Evolutionary conservation across 2,113 vertebrate genomes (phyloP).

Genomic region (Rhineura floridana): DNA sequence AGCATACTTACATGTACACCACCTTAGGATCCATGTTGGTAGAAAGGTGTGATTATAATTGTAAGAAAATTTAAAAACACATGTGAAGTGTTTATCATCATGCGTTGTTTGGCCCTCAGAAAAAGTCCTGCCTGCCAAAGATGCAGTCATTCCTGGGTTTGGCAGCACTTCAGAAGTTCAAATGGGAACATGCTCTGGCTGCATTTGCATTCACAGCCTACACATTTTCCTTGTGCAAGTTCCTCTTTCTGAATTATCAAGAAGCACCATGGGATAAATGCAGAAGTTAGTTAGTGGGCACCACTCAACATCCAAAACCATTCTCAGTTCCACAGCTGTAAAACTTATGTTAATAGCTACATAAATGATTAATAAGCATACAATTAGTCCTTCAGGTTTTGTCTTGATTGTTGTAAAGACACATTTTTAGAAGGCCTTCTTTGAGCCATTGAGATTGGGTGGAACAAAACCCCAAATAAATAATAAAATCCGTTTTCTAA

Average conservation of each 20-base stretch:
- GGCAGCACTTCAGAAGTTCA: background rate
- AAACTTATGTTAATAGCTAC: background rate
- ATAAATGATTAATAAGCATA: background rate
- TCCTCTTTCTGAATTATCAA: background rate
- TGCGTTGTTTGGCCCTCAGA: background rate
- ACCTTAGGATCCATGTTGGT: too few relatives aligned
- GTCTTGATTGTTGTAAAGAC: background rate
- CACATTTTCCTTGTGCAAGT: background rate
- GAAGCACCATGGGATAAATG: background rate
- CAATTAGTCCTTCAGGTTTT: background rate
- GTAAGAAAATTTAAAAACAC: too few relatives aligned
- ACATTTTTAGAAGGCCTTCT: background rate
- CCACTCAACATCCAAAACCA: background rate
- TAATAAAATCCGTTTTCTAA: background rate
- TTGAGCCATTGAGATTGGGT: background rate
- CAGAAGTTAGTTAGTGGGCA: background rate
- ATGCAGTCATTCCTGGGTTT: background rate
- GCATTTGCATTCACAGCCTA: background rate
- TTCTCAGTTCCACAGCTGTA: too few relatives aligned
- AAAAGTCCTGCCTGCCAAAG: background rate
- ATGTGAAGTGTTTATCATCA: background rate
- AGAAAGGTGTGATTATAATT: too few relatives aligned
- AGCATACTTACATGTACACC: too few relatives aligned
- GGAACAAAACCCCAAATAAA: background rate
- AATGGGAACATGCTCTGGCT: background rate